These are phyloP conservation scores for Periphyllus acericola DNA, from an alignment of 2,888 invertebrate genomes.

Conservation along the genomic window DNA sequence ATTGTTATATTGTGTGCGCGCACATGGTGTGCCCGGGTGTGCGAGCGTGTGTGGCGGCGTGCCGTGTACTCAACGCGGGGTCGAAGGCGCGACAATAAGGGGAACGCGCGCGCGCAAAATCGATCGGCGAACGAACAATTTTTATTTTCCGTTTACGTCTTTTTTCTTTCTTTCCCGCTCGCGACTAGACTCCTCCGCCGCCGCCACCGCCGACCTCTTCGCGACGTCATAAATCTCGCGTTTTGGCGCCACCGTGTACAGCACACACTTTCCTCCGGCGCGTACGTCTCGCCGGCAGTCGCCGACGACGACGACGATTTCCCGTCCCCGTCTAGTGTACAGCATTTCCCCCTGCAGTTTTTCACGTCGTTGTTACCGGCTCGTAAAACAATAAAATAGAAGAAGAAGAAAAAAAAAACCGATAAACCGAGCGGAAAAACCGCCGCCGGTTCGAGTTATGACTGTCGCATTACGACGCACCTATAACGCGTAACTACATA, in stretches of 20 bases:
- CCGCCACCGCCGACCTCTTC: not conserved
- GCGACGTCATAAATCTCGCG: conserved; percentile 55
- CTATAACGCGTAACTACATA: not conserved
- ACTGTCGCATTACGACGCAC: not conserved
- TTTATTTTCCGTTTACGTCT: conserved; percentile 54
- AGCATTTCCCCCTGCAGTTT: conserved; percentile 10
- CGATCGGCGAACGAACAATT: conserved; percentile 38
- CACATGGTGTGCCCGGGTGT: conserved; percentile 17
- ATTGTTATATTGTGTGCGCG: conserved; percentile 19
- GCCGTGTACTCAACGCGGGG: not conserved
- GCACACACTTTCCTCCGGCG: not conserved
- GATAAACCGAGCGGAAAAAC: not conserved
- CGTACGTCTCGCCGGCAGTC: not conserved
- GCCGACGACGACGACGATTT: conserved; percentile 28
- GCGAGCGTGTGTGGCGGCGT: not conserved
- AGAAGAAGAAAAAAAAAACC: not conserved
- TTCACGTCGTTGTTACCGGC: conserved; percentile 32
- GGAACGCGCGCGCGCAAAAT: conserved; percentile 2
- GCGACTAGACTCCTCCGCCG: conserved; percentile 1
- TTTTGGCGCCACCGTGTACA: conserved; percentile 58
- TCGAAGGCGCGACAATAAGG: conserved; percentile 9
- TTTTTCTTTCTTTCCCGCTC: not conserved
- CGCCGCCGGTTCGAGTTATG: not conserved
- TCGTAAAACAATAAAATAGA: conserved; percentile 52
- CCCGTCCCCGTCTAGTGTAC: not conserved